Evolutionary conservation across 2,888 invertebrate species (phyloP).

Genomic region (Eristalis tenax): DNA sequence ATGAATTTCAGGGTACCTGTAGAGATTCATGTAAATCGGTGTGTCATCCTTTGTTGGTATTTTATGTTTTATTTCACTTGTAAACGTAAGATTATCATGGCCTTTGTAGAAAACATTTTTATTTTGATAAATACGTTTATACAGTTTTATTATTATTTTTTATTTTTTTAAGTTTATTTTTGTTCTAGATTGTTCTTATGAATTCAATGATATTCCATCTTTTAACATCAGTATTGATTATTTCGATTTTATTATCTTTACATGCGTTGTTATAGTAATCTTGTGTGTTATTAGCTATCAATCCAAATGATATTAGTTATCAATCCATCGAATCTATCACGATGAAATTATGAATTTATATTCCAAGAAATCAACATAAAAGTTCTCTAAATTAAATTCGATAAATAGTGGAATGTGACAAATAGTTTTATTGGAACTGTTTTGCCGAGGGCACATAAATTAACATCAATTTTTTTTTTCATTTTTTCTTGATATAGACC

Average conservation of each 20-base stretch:
- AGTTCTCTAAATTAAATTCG: conserved; percentile 15
- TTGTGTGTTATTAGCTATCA: no score
- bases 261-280: no score
- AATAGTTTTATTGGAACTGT: neutral
- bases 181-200: no score
- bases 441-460: conserved; percentile 8
- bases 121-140: no score
- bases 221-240: no score
- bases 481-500: neutral
- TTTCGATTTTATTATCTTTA: no score
- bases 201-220: no score
- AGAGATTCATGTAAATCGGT: neutral
- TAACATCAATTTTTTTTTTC: conserved; percentile 21
- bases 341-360: conserved; percentile 36
- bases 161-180: no score
- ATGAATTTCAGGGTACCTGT: neutral
- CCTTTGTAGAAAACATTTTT: no score
- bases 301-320: no score
- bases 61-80: conserved; percentile 5
- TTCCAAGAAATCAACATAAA: conserved; percentile 34
- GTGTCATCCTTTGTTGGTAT: neutral
- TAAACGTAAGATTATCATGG: neutral
- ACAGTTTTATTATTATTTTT: no score
- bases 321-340: conserved; percentile 40
- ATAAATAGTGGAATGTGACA: conserved; percentile 29